Evolutionary conservation across 2,888 invertebrate species (phyloP).

Genomic region (Drosophila lutescens): DNA sequence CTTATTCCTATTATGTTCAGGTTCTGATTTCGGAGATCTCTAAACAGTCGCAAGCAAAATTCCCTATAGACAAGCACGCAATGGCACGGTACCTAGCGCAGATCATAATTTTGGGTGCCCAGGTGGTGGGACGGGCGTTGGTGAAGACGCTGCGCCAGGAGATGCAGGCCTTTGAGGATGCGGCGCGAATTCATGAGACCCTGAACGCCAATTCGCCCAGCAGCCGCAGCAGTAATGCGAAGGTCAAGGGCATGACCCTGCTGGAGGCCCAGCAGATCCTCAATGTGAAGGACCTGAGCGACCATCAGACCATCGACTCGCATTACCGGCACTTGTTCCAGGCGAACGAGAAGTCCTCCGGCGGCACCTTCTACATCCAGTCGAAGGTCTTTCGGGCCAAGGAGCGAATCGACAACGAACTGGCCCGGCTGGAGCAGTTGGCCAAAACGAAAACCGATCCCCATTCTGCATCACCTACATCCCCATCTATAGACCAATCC

Average conservation of each 20-base stretch:
- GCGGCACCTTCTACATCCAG: slow-evolving; percentile 98
- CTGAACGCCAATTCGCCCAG: slow-evolving; percentile 85
- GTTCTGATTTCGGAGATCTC: slow-evolving; percentile 24
- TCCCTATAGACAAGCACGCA: slow-evolving; percentile 10
- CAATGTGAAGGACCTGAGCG: slow-evolving; percentile 89
- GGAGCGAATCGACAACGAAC: slow-evolving; percentile 92
- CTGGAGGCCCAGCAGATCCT: slow-evolving; percentile 98
- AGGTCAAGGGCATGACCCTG: slow-evolving; percentile 41
- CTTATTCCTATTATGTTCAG: slow-evolving; percentile 16
- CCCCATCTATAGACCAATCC: neutral
- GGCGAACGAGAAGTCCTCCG: slow-evolving; percentile 94
- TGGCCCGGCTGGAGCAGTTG: neutral
- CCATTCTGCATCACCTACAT: neutral
- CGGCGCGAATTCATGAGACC: slow-evolving; percentile 89
- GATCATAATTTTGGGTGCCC: slow-evolving; percentile 93
- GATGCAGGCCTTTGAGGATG: slow-evolving; percentile 92
- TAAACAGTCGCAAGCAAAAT: slow-evolving; percentile 15
- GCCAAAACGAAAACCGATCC: neutral
- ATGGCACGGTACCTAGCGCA: slow-evolving; percentile 96
- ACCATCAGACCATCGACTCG: slow-evolving; percentile 89
- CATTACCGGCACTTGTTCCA: slow-evolving; percentile 94
- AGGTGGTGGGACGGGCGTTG: slow-evolving; percentile 95
- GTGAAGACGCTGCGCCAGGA: slow-evolving; percentile 94
- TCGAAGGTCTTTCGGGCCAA: slow-evolving; percentile 98
- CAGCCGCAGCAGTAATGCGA: slow-evolving; percentile 84